phyloP scores from a whole-genome alignment of 2,888 invertebrate genomes.

The Ceratothoa steindachneri region DNA sequence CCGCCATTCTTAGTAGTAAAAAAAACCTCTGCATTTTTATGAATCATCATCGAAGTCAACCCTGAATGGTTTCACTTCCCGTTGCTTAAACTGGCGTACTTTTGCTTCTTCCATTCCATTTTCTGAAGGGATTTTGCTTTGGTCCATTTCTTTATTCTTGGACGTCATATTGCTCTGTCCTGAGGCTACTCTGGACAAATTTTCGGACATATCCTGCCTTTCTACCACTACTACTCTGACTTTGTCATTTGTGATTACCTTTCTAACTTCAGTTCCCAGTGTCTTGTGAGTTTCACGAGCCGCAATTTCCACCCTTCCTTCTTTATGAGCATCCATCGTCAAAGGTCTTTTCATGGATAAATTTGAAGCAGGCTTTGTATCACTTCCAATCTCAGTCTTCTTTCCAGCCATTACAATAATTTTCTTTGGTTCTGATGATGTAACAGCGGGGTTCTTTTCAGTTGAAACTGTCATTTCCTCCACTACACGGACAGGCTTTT shows the following conservation, averaged over 20 bases:
- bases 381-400: neutral
- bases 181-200: no score
- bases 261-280: neutral
- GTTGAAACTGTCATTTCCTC: neutral
- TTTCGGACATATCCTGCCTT: neutral
- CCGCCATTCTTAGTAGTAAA: no score
- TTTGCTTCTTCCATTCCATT: neutral
- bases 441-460: neutral
- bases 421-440: slow-evolving; percentile 1
- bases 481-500: no score
- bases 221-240: neutral
- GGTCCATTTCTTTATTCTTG: neutral
- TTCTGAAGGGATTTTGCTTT: neutral
- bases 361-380: slow-evolving; percentile 16
- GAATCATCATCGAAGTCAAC: neutral
- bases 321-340: neutral
- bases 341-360: neutral
- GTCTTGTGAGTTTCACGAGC: neutral
- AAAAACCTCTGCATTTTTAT: no score
- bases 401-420: slow-evolving; percentile 3
- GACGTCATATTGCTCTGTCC: neutral
- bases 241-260: neutral
- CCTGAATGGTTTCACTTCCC: neutral
- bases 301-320: neutral
- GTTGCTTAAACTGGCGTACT: neutral